A percentile compares a stretch with the other conserved stretches of the same genome.
These are phyloP conservation scores for Lottia scabra DNA, from an alignment of 2,888 invertebrate genomes.

Conservation along the genomic window DNA sequence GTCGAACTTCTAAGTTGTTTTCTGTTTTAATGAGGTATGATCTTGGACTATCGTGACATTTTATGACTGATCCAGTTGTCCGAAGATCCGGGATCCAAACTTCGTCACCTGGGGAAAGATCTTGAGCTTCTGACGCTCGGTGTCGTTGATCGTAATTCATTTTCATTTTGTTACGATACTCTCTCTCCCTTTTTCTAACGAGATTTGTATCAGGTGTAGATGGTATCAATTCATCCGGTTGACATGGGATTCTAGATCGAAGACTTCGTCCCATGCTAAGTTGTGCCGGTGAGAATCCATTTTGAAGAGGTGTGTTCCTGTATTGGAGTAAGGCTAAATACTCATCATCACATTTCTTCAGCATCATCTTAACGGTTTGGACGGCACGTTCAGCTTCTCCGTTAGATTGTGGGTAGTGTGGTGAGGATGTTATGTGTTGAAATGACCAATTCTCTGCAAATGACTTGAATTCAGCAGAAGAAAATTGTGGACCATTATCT, in stretches of 20 bases:
- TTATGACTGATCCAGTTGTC: background rate
- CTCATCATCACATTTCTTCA: conserved; percentile 25
- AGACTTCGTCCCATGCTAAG: conserved; percentile 20
- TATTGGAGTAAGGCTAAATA: conserved; percentile 23
- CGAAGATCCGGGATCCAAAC: background rate
- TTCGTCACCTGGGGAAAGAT: background rate
- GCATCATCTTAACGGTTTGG: conserved; percentile 25
- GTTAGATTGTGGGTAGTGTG: conserved; percentile 27
- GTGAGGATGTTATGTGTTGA: conserved; percentile 17
- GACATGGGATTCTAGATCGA: conserved; percentile 9
- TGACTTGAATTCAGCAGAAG: conserved; percentile 10
- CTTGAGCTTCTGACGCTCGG: background rate
- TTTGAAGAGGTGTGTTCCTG: conserved; percentile 27
- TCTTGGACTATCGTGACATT: background rate
- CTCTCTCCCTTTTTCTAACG: background rate
- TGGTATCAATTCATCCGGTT: background rate
- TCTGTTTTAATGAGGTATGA: no score
- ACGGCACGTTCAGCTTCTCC: conserved; percentile 22
- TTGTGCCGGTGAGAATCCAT: conserved; percentile 25
- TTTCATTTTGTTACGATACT: background rate
- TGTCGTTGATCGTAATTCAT: no score
- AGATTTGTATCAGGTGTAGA: background rate
- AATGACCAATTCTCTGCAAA: conserved; percentile 23
- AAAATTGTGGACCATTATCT: conserved; percentile 21
- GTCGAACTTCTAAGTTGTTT: no score